phyloP scores from a whole-genome alignment of 2,888 invertebrate genomes.

The Patella ulyssiponensis region DNA sequence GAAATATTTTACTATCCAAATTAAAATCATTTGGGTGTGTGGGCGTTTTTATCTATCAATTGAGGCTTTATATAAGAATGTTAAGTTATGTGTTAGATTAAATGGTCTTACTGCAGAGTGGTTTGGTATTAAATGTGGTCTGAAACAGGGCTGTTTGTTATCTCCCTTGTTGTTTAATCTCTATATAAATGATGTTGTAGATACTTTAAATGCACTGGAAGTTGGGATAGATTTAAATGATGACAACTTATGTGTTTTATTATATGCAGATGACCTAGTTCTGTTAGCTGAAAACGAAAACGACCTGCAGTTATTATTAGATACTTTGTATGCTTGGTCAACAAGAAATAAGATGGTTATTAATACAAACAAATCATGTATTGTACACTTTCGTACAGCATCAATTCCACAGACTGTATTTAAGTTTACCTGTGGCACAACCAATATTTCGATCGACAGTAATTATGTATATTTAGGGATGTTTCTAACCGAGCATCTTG shows the following conservation, averaged over 20 bases:
- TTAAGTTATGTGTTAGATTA: constrained; percentile 12
- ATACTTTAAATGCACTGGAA: constrained; percentile 24
- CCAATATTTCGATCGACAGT: constrained; percentile 15
- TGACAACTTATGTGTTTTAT: constrained; percentile 28
- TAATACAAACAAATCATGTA: constrained; percentile 36
- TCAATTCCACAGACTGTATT: constrained; percentile 8
- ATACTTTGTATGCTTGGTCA: constrained; percentile 33
- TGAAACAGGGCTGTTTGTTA: constrained; percentile 31
- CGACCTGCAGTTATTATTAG: constrained; percentile 33
- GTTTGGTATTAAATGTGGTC: constrained; percentile 8
- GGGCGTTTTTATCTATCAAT: constrained; percentile 6
- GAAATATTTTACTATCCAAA: neutral
- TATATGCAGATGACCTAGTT: constrained; percentile 38
- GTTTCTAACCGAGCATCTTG: constrained; percentile 14
- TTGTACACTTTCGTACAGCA: constrained; percentile 36
- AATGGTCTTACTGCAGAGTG: neutral
- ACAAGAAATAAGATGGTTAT: constrained; percentile 29
- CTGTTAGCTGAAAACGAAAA: constrained; percentile 29
- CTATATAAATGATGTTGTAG: constrained; percentile 32
- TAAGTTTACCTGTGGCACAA: constrained; percentile 32
- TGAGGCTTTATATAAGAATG: constrained; percentile 12
- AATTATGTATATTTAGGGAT: constrained; percentile 31
- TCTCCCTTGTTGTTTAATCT: constrained; percentile 38
- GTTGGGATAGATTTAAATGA: constrained; percentile 26
- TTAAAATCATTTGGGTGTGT: neutral